Conservation (phyloP, 2,797 vertebrate genomes). For the Dendrocincla fuliginosa region DNA sequence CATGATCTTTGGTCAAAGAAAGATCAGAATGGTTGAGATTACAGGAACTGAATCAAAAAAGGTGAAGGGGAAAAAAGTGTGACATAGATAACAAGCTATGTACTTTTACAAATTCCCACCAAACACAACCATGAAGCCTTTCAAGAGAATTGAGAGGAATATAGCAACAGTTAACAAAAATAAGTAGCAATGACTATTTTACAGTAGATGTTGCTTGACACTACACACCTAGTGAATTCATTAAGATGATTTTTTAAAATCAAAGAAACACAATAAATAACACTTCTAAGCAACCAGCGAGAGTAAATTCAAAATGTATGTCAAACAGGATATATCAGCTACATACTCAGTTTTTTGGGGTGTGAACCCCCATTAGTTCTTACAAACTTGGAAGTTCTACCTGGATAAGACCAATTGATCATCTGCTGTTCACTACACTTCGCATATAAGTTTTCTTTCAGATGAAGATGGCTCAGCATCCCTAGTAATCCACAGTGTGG, state of each 20-base stretch:
- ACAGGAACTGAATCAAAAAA: neutral
- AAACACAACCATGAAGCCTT: neutral
- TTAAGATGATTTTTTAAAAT: neutral
- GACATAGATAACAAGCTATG: neutral
- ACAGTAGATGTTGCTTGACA: neutral
- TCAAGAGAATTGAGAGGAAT: neutral
- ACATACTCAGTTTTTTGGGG: neutral
- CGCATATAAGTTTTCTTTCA: neutral
- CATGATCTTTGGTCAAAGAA: neutral
- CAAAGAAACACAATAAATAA: neutral
- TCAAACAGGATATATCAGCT: neutral
- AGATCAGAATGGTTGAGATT: neutral
- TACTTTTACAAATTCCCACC: neutral
- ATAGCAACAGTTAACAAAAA: neutral
- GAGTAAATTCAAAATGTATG: neutral
- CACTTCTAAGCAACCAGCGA: neutral
- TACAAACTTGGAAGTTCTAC: neutral
- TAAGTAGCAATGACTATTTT: neutral
- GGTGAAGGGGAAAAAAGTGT: rapidly evolving
- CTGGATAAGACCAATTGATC: neutral
- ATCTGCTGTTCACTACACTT: neutral
- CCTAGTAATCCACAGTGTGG: neutral
- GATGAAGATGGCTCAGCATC: neutral
- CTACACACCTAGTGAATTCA: neutral
- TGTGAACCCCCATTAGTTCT: neutral